Evolutionary conservation across 2,888 invertebrate species (phyloP).

Genomic region (Litoditis marina): DNA sequence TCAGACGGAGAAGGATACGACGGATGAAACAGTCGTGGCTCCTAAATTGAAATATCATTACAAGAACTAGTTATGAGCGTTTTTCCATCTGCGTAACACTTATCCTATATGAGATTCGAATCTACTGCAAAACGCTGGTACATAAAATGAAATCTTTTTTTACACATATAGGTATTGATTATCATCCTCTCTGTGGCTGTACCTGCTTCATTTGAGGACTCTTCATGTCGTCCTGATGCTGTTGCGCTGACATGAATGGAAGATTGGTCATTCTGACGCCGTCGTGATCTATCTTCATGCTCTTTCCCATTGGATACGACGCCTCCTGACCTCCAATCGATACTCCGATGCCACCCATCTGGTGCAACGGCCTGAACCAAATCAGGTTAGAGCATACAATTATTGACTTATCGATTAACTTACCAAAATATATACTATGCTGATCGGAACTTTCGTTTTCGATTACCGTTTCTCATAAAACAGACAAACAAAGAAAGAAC

Average conservation of each 20-base stretch:
- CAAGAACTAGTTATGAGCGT: too few relatives aligned
- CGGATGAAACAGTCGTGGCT: conserved; percentile 26
- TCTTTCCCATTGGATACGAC: conserved; percentile 30
- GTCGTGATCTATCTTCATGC: conserved; percentile 38
- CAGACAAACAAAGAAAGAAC: too few relatives aligned
- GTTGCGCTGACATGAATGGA: background rate
- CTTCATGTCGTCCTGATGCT: conserved; percentile 13
- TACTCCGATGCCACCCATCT: conserved; percentile 18
- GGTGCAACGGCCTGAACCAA: background rate
- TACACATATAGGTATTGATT: too few relatives aligned
- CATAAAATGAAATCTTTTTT: background rate
- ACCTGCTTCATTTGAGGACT: conserved; percentile 16
- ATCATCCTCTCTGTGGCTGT: background rate
- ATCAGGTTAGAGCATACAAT: too few relatives aligned
- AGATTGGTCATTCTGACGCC: conserved; percentile 21
- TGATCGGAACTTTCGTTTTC: too few relatives aligned
- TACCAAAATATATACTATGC: too few relatives aligned
- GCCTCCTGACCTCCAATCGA: conserved; percentile 11
- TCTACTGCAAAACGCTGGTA: too few relatives aligned
- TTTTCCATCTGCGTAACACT: too few relatives aligned
- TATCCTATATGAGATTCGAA: too few relatives aligned
- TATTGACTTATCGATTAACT: too few relatives aligned
- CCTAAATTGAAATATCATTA: too few relatives aligned
- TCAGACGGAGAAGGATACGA: conserved; percentile 50
- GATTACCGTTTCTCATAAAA: too few relatives aligned